Conservation (phyloP, 2,888 invertebrate genomes). For the Aleiodes alternator region DNA sequence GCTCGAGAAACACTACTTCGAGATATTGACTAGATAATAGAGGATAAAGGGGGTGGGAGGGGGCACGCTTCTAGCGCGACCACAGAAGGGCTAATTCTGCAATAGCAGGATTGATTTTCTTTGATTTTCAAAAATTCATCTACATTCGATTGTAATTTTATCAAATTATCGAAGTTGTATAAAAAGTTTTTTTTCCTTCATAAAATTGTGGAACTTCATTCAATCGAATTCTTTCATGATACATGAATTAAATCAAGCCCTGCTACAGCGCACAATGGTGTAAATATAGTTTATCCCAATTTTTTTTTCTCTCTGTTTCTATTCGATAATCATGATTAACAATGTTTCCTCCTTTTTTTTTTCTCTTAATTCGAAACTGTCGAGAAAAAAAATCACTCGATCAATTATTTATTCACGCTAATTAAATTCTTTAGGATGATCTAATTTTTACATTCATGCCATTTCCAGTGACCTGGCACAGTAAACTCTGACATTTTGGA, state of each 20-base stretch:
- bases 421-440: not conserved
- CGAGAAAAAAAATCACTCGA: conserved; percentile 4
- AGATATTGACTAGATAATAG: too few species aligned
- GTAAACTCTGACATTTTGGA: conserved; percentile 46
- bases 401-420: conserved; percentile 33
- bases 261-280: conserved; percentile 24
- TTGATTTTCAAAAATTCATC: too few species aligned
- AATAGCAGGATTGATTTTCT: too few species aligned
- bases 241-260: conserved; percentile 21
- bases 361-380: not conserved
- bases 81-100: too few species aligned
- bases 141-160: too few species aligned
- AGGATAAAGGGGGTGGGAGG: too few species aligned
- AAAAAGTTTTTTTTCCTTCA: not conserved
- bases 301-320: not conserved
- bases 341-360: conserved; percentile 9
- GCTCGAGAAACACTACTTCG: too few species aligned
- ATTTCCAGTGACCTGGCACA: conserved; percentile 74
- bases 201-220: not conserved
- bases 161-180: too few species aligned
- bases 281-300: conserved; percentile 14
- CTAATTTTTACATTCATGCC: conserved; percentile 55
- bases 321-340: not conserved
- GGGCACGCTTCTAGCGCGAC: too few species aligned
- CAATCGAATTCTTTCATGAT: conserved; percentile 20